Evolutionary conservation across 2,113 vertebrate species (phyloP).

Genomic region (Onychorhynchus coronatus): DNA sequence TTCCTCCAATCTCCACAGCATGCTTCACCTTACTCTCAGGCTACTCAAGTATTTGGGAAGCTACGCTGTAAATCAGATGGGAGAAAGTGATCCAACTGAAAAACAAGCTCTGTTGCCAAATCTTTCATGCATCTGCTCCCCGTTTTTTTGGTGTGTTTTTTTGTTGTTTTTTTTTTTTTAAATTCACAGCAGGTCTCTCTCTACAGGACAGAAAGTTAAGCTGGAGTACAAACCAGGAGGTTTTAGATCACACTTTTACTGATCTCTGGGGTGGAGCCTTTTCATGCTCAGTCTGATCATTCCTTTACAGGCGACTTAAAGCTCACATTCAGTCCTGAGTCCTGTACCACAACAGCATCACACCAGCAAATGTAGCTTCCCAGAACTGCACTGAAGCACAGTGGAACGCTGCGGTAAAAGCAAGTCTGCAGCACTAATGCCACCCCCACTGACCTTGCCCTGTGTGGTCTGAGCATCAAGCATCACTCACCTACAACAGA

Average conservation of each 20-base stretch:
- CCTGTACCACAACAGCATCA: not conserved
- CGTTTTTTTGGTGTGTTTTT: no score
- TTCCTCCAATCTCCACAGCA: not conserved
- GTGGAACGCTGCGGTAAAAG: not conserved
- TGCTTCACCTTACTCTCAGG: not conserved
- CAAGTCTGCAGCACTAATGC: not conserved
- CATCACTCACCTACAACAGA: not conserved
- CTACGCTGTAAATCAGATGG: not conserved
- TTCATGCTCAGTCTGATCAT: not conserved
- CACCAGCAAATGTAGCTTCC: not conserved
- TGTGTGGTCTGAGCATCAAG: not conserved
- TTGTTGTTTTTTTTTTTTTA: not conserved
- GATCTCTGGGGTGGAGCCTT: not conserved
- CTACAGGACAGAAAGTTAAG: not conserved
- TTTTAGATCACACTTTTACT: not conserved
- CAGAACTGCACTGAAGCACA: not conserved
- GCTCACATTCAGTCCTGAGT: not conserved
- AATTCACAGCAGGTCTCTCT: not conserved
- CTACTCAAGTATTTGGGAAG: not conserved
- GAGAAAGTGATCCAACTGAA: not conserved
- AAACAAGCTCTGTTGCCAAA: not conserved
- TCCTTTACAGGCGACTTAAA: not conserved
- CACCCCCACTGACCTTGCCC: fast-evolving
- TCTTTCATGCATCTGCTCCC: not conserved
- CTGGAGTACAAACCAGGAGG: not conserved